Percentiles rank a stretch among this genome's conserved stretches.
These are phyloP conservation scores for Neogale vison DNA, from an alignment of 2,113 vertebrate species.

Conservation along the genomic window DNA sequence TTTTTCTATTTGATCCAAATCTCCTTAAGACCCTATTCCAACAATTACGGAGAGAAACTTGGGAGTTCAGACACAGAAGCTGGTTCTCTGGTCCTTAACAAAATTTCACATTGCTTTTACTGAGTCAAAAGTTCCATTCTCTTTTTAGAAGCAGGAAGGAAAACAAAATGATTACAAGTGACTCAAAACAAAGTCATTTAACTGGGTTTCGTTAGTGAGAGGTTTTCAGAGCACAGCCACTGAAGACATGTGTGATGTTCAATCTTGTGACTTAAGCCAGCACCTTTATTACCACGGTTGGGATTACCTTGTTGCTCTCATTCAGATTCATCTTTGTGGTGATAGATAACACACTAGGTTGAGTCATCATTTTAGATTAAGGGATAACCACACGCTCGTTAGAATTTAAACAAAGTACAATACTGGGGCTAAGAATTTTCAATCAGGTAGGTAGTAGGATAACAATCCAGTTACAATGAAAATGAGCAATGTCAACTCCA, in stretches of 20 bases:
- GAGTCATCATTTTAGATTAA: conserved; percentile 14
- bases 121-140: conserved; percentile 78
- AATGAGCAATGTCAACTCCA: not conserved
- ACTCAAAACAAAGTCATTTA: conserved; percentile 70
- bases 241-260: not conserved
- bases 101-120: conserved; percentile 54
- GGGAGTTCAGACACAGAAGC: conserved; percentile 22
- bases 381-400: not conserved
- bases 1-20: not conserved
- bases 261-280: not conserved
- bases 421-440: not conserved
- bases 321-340: not conserved
- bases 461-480: not conserved
- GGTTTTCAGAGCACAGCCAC: not conserved
- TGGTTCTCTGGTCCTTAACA: conserved; percentile 44
- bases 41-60: not conserved
- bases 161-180: conserved; percentile 63
- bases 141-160: conserved; percentile 71
- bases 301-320: not conserved
- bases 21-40: not conserved
- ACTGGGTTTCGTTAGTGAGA: conserved; percentile 32
- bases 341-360: not conserved
- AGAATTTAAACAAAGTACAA: conserved; percentile 4
- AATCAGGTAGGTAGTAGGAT: not conserved
- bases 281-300: not conserved